Base-by-base conservation (phyloP, 1,140 invertebrate genomes). In the Andrena cerasifolii region DNA sequence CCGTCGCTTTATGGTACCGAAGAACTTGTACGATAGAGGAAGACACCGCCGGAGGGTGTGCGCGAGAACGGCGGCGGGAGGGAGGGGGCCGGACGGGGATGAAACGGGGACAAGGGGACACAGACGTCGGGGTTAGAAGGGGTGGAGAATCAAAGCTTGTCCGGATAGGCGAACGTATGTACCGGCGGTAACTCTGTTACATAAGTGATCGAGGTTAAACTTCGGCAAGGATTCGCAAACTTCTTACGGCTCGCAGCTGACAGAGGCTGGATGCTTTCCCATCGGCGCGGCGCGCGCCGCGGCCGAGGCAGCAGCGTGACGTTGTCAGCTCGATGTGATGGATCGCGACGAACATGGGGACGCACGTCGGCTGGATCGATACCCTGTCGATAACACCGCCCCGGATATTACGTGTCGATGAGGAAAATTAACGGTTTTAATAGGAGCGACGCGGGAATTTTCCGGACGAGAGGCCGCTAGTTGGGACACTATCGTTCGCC, bases 191-290 rank as follows among this genome's bases (percentile, higher is more conserved):
- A 83, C 77, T 66, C 59, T 28, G 70, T 79, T 75, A 84, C 65
- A 72, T 67, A 71, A 83, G 71, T 63, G 81, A 84, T 76, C 51
- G 77, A 80, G 81, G 77, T 83, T 72, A 80, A 84, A 80, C 66
- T 80, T 67, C 49, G 40, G 43, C 59, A 74, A 70, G 67, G 53
- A 84, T 83, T 80, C 81, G 61, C 47, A 71, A 83, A 83, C 77
- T 83, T 83, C 71, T 80, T 80, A 45, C 59, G 36, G 49, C 12
- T 26, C 51, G 62, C 82, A 83, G 81, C 79, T 81, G 74, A 33
- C 70, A 56, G 40, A 40, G 21, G 49, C 31, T 26, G 53, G 31
- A 54, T 26, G 73, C 40, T 83, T 65, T 82, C 80, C 63, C 75
- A 77, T 63, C 51, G 16, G 45, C 24, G 31, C 36, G 36, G 14